These are phyloP conservation scores for Hydropsyche betteni DNA, from an alignment of 2,888 invertebrate species.

Conservation along the genomic window DNA sequence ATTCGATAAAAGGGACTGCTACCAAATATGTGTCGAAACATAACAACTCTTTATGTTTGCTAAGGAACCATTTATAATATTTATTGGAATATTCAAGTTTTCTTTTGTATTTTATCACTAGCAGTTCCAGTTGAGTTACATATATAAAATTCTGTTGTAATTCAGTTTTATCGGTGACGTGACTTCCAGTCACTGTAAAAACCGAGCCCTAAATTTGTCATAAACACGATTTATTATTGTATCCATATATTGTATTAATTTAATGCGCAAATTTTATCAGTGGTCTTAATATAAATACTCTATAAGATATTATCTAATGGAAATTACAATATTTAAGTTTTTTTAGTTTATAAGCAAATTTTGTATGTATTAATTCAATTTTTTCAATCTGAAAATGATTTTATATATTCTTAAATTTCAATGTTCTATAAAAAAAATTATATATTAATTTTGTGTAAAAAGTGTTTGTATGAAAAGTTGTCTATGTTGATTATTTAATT, in stretches of 20 bases:
- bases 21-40: constrained; percentile 33
- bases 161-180: constrained; percentile 23
- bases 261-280: constrained; percentile 51
- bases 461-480: constrained; percentile 48
- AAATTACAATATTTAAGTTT: constrained; percentile 50
- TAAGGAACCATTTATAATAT: constrained; percentile 8
- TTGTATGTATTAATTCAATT: constrained; percentile 50
- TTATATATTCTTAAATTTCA: constrained; percentile 48
- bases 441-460: constrained; percentile 51
- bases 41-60: constrained; percentile 25
- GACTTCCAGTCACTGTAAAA: background rate
- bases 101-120: background rate
- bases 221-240: constrained; percentile 46
- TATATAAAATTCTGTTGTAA: constrained; percentile 3
- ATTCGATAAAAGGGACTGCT: constrained; percentile 31
- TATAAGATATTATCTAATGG: constrained; percentile 51
- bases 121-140: constrained; percentile 30
- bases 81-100: background rate
- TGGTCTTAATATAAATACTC: constrained; percentile 52
- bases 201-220: constrained; percentile 40
- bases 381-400: constrained; percentile 41
- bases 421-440: constrained; percentile 44
- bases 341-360: constrained; percentile 52
- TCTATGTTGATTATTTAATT: constrained; percentile 47
- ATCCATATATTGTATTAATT: constrained; percentile 45